Base-by-base conservation (phyloP, 2,113 vertebrate genomes). In the Stigmatopora nigra region DNA sequence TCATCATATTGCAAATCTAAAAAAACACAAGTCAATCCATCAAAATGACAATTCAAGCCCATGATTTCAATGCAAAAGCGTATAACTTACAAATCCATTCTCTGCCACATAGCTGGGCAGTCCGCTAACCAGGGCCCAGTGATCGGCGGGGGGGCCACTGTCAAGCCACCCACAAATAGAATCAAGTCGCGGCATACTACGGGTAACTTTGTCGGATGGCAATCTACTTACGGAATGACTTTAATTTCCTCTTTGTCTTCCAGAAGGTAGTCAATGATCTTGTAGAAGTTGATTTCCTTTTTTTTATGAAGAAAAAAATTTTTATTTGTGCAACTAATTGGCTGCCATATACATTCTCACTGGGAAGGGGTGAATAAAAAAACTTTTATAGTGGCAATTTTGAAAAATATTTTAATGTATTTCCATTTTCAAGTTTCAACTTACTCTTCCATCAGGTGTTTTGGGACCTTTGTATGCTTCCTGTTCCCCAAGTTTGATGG, bases 21-120 rank as follows among this genome's bases (percentile, higher is more conserved):
- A 51, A 64, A 70, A 71, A 57, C 4, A 38, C n/a, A 38, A 38
- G 38, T 38, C 5, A 8, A 38, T 38, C 5, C 0, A 17, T 17
- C n/a, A 3, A 49, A 22, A 16, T 19, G 0, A 15, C 20, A 22
- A 48, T 46, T 45, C 61, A 60, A 63, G 41, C 17, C 55, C 13
- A 49, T 6, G 9, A 47, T 36, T 14, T n/a, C n/a, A 4, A 10
- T 20, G 52, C 7, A 63, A 46, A 69, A 47, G n/a, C n/a, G n/a
- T n/a, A n/a, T n/a, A n/a, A 92, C 94, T 94, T 91, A 98, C 95
- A 89, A 95, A 93, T 88, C 94, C 94, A 78, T 95, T 95, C 87
- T 96, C 95, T 74, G 95, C 92, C 62, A 97, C 94, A 1, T 95
- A 98, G 8, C 90, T 74, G 55, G 94, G 95, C 61, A 98, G 89